Evolutionary conservation across 2,888 invertebrate genomes (phyloP), one percentile per base, ranked within the genome.

Genomic region (Tetragonisca angustula): DNA sequence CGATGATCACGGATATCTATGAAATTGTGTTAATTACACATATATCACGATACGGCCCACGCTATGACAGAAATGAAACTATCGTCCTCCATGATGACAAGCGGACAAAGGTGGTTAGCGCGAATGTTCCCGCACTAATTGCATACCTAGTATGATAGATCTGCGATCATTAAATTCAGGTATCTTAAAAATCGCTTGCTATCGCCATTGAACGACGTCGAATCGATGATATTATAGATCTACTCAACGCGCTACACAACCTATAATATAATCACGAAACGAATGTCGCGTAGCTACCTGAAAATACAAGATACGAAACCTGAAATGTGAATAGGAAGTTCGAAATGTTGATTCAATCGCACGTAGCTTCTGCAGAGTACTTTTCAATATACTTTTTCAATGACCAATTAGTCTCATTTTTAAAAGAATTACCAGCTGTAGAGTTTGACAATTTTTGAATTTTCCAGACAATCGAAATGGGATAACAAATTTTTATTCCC

Each of bases 1-100:
- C 49, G 36, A 50, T 54, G 68, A 43, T 36, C 68, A 36, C 19
- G 72, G 65, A 70, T 84, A 79, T 54, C 75, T 76, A 76, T 75
- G 84, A 79, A 79, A 84, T 84, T 79, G 54, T 69, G 72, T 72
- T 79, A 84, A 84, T 84, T 84, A 83, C 56, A 68, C 62, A 68
- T 83, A 68, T 83, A 76, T 83, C 67, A 77, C 62, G 72, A 78
- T 54, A 72, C 59, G 15, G 19, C 2, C 13, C 19, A 36, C 19
- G 56, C 27, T 72, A 76, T 83, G 76, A 82, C 76, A 32, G 69
- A 56, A 79, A 84, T 65, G 54, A 70, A 86, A 78, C 77, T 81
- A 84, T 84, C 64, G 65, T 67, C 43, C 70, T 65, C 81, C 43
- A 76, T 76, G 65, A 84, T 64, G 75, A 71, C 67, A 59, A 65